Evolutionary conservation across 2,113 vertebrate species (phyloP), one percentile per base, ranked within the genome.

Genomic region (Columba livia): DNA sequence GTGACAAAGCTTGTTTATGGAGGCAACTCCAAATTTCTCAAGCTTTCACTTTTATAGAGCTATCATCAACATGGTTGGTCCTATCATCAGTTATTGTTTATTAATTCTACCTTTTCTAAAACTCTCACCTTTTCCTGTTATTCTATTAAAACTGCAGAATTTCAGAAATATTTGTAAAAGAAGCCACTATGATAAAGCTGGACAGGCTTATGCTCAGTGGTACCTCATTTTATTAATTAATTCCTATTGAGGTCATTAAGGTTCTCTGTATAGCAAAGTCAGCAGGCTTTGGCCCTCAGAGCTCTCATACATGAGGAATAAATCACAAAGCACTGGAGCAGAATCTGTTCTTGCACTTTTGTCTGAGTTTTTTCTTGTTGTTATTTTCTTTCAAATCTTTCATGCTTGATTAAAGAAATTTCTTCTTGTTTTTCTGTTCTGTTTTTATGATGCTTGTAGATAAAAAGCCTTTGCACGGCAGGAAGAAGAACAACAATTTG

Each of bases 401-500:
- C 57, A 70, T 15, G 62, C 78, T 91, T 96, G 95, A 95, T 95
- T 95, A 96, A 94, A 95, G 74, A 90, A 87, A 89, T 79, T 92
- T 86, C 73, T 93, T 40, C 62, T 87, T 82, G 31, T 44, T 91
- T 95, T 95, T 93, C 84, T 77, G 66, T 93, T 93, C 86, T 79
- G 62, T 57, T 95, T 91, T 96, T 91, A 95, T 96, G 61, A 89
- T 29, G 57, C 74, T 96, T 82, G 80, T 88, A 89, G 89, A 95
- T 88, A 79, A 96, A 96, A 94, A 96, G 87, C 89, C 50, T 89
- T 95, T 82, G 58, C 93, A 82, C 3, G 31, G 91, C 95, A 97
- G 96, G 93, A 96, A 95, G 95, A 97, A 94, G 93, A 96, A 85
- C 95, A 97, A 95, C 84, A 96, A 96, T 96, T 97, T 96, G 93